These are phyloP conservation scores for Podotricha telesiphe DNA, from an alignment of 2,888 invertebrate species.

Conservation along the genomic window DNA sequence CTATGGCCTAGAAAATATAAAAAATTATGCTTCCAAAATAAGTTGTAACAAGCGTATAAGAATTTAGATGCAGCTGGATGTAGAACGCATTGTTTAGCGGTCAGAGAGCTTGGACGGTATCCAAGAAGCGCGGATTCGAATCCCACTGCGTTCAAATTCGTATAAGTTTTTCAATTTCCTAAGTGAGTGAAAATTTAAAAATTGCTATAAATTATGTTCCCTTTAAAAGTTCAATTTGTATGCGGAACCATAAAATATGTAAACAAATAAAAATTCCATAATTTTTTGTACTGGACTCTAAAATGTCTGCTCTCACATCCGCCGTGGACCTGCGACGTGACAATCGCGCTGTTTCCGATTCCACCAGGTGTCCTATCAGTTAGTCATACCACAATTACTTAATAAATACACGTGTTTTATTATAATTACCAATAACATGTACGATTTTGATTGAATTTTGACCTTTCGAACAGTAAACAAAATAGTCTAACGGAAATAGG, in stretches of 20 bases:
- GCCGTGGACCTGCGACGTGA: conserved; percentile 36
- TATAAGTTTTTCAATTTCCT: no score
- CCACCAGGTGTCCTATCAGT: conserved; percentile 33
- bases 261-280: neutral
- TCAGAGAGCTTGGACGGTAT: no score
- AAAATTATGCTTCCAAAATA: no score
- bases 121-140: no score
- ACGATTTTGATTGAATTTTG: neutral
- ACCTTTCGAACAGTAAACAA: neutral
- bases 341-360: conserved; percentile 27
- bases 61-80: no score
- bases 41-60: no score
- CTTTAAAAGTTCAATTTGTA: no score
- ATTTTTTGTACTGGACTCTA: neutral
- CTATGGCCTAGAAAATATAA: no score
- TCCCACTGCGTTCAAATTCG: no score
- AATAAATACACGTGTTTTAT: conserved; percentile 19
- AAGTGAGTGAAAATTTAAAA: no score
- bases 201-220: no score
- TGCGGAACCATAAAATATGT: neutral
- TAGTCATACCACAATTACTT: conserved; percentile 20
- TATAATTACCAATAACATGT: neutral
- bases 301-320: conserved; percentile 21
- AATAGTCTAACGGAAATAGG: neutral
- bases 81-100: no score